Conservation (phyloP, 2,113 vertebrate genomes). For the Pontoporia blainvillei region DNA sequence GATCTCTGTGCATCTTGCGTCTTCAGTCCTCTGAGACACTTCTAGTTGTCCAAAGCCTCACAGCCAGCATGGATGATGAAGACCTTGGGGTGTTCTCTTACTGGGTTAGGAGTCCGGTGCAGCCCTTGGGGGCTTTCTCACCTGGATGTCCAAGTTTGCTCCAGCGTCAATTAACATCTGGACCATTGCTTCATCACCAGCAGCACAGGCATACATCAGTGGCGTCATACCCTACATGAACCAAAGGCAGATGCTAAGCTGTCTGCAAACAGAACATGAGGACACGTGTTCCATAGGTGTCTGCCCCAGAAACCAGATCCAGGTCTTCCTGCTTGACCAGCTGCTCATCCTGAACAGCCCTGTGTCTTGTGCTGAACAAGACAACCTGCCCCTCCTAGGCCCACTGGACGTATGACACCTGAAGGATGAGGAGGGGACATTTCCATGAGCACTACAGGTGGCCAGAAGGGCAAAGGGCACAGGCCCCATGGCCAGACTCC, state of each 20-base stretch:
- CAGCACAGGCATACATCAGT: slow-evolving; percentile 96
- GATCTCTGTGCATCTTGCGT: not conserved
- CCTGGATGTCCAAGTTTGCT: slow-evolving; percentile 89
- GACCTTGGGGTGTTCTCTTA: not conserved
- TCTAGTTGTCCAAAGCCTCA: not conserved
- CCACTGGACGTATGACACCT: accelerated
- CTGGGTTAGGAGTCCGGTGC: not conserved
- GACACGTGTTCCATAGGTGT: accelerated
- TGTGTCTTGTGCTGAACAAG: too few relatives aligned
- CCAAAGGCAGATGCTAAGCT: not conserved
- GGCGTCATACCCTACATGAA: slow-evolving; percentile 93
- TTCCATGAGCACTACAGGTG: not conserved
- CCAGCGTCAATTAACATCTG: slow-evolving; percentile 98
- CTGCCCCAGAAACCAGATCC: not conserved
- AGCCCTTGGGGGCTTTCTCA: slow-evolving; percentile 61
- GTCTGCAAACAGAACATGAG: accelerated
- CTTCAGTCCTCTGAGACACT: not conserved
- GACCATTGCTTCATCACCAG: slow-evolving; percentile 97
- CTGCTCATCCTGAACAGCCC: not conserved
- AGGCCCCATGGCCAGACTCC: not conserved
- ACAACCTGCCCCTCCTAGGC: not conserved
- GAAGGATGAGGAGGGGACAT: not conserved
- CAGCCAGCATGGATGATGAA: not conserved
- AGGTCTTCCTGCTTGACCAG: not conserved
- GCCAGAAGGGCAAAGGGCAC: not conserved